Percentiles rank a stretch among this genome's conserved stretches.
Conservation (phyloP, 2,888 invertebrate species). For the Epistrophella euchroma region DNA sequence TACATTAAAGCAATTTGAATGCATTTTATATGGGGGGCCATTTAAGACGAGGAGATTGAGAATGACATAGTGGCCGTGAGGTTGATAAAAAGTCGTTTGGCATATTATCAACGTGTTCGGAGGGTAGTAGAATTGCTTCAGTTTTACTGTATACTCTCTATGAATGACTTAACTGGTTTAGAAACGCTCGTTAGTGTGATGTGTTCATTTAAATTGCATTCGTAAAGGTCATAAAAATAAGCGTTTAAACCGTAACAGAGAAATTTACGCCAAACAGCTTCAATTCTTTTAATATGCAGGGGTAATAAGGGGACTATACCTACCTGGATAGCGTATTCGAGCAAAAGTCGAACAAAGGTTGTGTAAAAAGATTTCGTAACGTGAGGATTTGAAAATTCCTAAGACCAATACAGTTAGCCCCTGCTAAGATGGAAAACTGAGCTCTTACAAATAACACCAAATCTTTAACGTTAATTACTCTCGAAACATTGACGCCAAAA, state of each 20-base stretch:
- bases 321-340: too few species aligned
- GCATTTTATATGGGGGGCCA: conserved; percentile 22
- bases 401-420: too few species aligned
- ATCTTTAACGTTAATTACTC: too few species aligned
- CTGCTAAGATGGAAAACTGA: too few species aligned
- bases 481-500: too few species aligned
- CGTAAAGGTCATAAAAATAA: not conserved
- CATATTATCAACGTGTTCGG: conserved; percentile 47
- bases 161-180: not conserved
- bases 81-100: conserved; percentile 57
- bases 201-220: conserved; percentile 35
- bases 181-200: conserved; percentile 24
- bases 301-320: too few species aligned
- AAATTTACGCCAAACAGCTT: too few species aligned
- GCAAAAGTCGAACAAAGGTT: too few species aligned
- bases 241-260: not conserved
- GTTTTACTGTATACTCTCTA: not conserved
- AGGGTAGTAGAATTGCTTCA: conserved; percentile 14
- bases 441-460: too few species aligned
- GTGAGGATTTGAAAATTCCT: too few species aligned
- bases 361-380: too few species aligned
- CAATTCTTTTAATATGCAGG: too few species aligned
- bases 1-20: conserved; percentile 43
- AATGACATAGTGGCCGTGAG: conserved; percentile 31
- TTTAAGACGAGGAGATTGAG: conserved; percentile 35